Base-by-base conservation (phyloP, 35 echinoderm and acorn worm genomes). In the Diadema setosum region DNA sequence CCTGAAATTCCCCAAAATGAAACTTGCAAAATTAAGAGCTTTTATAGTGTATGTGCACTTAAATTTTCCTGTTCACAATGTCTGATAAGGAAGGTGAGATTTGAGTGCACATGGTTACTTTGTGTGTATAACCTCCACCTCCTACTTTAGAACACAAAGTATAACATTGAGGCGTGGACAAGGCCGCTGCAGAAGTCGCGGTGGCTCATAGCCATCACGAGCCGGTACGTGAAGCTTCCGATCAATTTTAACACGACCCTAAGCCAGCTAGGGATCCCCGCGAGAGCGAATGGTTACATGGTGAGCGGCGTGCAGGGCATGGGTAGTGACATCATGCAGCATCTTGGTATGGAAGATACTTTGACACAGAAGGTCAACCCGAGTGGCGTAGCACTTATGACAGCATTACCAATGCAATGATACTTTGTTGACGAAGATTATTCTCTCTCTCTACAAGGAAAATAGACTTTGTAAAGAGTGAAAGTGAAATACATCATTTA, bases 111-210 rank as follows among this genome's bases (percentile, higher is more conserved):
- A n/a, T n/a, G n/a, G n/a, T n/a, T n/a, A n/a, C n/a, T n/a, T n/a
- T n/a, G n/a, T n/a, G n/a, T n/a, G n/a, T n/a, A n/a, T n/a, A n/a
- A n/a, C n/a, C n/a, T n/a, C n/a, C n/a, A n/a, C n/a, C n/a, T n/a
- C n/a, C n/a, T n/a, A n/a, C n/a, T n/a, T n/a, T 23, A 78, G 73
- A 41, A 78, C 40, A 26, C 73, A 39, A 83, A 65, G 27, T 49
- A 83, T 12, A 21, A 49, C 17, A 43, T 89, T 40, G 92, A 94
- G 48, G 87, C 81, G 27, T 94, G 92, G 92, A 94, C 92, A 1
- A 49, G 87, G 6, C 86, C 81, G 21, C 67, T 94, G 20, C 59
- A 82, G 24, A 65, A 65, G 16, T 43, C 80, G 23, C 48, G 52
- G 39, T 94, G 61, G 36, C 81, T 87, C 7, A 82, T 83, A 8